phyloP scores from a whole-genome alignment of 30 jellyfish, hydroid and myxozoan species.

The Chironex yamaguchii region DNA sequence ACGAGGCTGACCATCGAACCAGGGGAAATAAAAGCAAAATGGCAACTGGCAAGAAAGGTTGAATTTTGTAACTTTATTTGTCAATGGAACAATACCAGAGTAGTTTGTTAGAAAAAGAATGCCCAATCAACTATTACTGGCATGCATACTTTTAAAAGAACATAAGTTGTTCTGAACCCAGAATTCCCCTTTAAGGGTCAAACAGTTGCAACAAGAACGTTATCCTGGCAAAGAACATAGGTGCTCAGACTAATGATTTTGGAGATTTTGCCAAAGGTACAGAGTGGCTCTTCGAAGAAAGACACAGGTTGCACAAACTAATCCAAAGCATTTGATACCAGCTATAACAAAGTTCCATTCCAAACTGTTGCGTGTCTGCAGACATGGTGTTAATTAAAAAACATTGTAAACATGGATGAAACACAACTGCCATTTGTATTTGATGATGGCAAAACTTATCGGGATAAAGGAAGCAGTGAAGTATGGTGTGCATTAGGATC shows the following conservation, averaged over 20 bases:
- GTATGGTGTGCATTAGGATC: background rate
- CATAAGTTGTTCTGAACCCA: slow-evolving; percentile 10
- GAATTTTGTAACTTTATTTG: background rate
- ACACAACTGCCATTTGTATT: background rate
- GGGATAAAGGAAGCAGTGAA: background rate
- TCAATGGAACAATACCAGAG: slow-evolving; percentile 13
- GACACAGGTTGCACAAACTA: background rate
- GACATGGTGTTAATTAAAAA: background rate
- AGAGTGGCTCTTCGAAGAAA: background rate
- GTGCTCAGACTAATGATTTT: slow-evolving; percentile 1
- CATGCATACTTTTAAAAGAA: slow-evolving; percentile 4
- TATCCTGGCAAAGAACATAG: background rate
- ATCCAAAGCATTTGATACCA: no score
- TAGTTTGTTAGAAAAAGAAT: slow-evolving; percentile 12
- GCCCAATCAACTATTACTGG: slow-evolving; percentile 23
- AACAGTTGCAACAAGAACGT: no score
- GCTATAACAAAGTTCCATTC: no score
- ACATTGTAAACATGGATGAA: background rate
- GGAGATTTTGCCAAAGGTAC: background rate
- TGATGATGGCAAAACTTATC: background rate
- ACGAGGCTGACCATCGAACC: slow-evolving; percentile 13
- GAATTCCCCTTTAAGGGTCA: slow-evolving; percentile 32
- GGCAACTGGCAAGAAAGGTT: slow-evolving; percentile 15
- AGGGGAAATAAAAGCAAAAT: background rate
- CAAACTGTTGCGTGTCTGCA: background rate